Conservation (phyloP, 2,888 invertebrate genomes). For the Tetropium fuscum region DNA sequence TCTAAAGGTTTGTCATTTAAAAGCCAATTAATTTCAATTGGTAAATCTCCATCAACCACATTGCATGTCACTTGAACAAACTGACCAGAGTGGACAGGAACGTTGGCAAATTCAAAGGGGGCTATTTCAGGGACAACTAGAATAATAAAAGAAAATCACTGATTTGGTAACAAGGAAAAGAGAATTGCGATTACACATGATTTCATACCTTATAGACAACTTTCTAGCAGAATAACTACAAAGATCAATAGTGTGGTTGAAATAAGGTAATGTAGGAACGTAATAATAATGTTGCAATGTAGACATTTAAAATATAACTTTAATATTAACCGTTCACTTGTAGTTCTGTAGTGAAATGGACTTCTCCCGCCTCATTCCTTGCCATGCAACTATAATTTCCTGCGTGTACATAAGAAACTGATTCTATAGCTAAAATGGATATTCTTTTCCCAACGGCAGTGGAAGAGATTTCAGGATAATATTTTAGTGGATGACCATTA, state of each 20-base stretch:
- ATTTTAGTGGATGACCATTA: constrained; percentile 64
- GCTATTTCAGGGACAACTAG: constrained; percentile 35
- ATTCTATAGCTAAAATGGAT: constrained; percentile 74
- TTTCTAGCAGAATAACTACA: too few relatives aligned
- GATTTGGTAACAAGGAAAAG: too few relatives aligned
- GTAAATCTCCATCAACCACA: constrained; percentile 77
- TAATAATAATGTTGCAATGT: too few relatives aligned
- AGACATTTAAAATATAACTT: too few relatives aligned
- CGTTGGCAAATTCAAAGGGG: constrained; percentile 70
- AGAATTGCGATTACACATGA: too few relatives aligned
- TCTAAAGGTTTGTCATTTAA: constrained; percentile 70
- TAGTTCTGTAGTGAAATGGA: constrained; percentile 63
- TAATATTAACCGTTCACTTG: constrained; percentile 76
- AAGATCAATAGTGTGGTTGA: too few relatives aligned
- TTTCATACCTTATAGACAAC: too few relatives aligned
- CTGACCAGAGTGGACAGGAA: constrained; percentile 76
- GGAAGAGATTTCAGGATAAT: constrained; percentile 55
- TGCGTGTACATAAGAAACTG: constrained; percentile 75
- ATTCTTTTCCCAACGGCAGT: constrained; percentile 63
- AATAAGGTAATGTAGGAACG: too few relatives aligned
- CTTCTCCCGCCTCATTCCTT: constrained; percentile 60
- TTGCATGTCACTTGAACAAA: constrained; percentile 76
- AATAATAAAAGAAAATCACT: too few relatives aligned
- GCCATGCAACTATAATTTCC: constrained; percentile 84
- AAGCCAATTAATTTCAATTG: constrained; percentile 76